These are phyloP conservation scores for Myiozetetes cayanensis DNA, from an alignment of 2,113 vertebrate species.

Conservation along the genomic window DNA sequence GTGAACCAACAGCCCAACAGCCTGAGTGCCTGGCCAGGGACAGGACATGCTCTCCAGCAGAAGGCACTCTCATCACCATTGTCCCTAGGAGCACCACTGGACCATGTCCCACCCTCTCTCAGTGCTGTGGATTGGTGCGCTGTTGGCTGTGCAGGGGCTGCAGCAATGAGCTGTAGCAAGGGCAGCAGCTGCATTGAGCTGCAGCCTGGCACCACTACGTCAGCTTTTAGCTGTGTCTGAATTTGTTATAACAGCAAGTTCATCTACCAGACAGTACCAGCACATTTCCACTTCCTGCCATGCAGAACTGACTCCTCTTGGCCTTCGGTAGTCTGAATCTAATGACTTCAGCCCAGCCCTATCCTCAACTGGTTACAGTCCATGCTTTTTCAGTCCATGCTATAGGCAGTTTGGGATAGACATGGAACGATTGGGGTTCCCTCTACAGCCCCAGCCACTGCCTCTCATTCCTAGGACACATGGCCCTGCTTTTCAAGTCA, in stretches of 20 bases:
- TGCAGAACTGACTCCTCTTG: neutral
- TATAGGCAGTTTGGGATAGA: neutral
- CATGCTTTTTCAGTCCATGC: neutral
- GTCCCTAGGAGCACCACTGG: neutral
- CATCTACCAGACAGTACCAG: neutral
- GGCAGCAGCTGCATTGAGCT: neutral
- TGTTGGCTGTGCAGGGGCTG: neutral
- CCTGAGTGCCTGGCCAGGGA: neutral
- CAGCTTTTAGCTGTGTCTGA: neutral
- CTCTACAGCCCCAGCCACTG: neutral
- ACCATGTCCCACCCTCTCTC: accelerated
- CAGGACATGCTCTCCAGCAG: accelerated
- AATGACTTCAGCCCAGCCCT: neutral
- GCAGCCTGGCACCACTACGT: neutral
- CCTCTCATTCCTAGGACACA: neutral
- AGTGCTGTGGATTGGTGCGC: accelerated
- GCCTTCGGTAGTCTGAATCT: neutral
- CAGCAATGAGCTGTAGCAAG: neutral
- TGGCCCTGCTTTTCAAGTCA: neutral
- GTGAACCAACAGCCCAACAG: neutral
- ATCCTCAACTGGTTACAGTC: neutral
- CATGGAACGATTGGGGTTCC: accelerated
- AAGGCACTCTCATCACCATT: neutral
- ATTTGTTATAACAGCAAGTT: neutral
- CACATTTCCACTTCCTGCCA: neutral